phyloP scores from a whole-genome alignment of 2,888 invertebrate genomes.

The Eristalis intricaria region DNA sequence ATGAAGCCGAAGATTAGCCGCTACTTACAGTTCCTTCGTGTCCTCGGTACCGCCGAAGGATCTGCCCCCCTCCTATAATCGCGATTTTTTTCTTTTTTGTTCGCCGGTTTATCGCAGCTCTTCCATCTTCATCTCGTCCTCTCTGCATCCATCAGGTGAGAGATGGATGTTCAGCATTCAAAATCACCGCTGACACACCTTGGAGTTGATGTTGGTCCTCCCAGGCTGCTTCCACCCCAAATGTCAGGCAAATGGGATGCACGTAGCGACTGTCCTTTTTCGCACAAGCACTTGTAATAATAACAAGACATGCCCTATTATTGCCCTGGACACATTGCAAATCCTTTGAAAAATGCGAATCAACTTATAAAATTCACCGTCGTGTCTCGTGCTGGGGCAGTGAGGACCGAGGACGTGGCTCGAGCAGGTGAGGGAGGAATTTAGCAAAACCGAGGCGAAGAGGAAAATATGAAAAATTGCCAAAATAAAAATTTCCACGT shows the following conservation, averaged over 20 bases:
- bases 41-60: constrained; percentile 29
- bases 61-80: constrained; percentile 46
- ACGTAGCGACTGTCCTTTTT: constrained; percentile 64
- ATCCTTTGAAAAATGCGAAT: constrained; percentile 71
- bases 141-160: constrained; percentile 62
- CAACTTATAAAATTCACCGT: constrained; percentile 58
- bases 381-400: background rate
- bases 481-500: constrained; percentile 67
- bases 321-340: constrained; percentile 70
- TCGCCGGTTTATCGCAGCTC: constrained; percentile 61
- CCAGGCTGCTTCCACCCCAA: background rate
- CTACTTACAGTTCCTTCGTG: constrained; percentile 59
- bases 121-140: constrained; percentile 59
- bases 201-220: constrained; percentile 29
- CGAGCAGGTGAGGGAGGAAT: background rate
- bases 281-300: constrained; percentile 67
- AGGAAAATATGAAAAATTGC: constrained; percentile 68
- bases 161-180: constrained; percentile 69
- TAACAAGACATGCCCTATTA: constrained; percentile 69
- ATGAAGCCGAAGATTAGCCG: constrained; percentile 62
- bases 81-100: constrained; percentile 39
- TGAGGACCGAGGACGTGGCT: background rate
- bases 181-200: constrained; percentile 64
- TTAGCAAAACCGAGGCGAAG: constrained; percentile 7
- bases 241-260: constrained; percentile 53